Conservation (phyloP, 2,797 vertebrate species). For the Diplodus puntazzo region DNA sequence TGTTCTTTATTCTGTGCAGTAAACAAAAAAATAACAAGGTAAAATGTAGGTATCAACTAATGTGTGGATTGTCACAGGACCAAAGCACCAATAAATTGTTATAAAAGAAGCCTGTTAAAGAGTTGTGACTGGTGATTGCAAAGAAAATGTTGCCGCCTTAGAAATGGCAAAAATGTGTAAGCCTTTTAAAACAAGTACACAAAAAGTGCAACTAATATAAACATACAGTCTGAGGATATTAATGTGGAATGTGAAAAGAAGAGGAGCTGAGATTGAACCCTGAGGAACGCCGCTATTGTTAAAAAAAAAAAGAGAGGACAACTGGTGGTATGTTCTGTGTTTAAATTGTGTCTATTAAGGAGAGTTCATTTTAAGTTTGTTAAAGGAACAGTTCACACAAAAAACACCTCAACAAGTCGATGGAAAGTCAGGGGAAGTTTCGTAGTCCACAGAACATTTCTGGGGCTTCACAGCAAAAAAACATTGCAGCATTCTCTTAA, state of each 20-base stretch:
- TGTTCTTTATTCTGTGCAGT: conserved; percentile 15
- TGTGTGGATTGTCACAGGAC: conserved; percentile 39
- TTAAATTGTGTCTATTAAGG: no score
- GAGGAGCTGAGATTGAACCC: background rate
- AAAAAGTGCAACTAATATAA: background rate
- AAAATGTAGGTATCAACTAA: conserved; percentile 2
- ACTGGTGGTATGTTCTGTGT: no score
- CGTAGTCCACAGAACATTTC: no score
- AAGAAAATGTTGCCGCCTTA: background rate
- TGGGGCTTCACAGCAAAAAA: no score
- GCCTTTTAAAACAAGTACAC: background rate
- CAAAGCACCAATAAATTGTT: conserved; percentile 62
- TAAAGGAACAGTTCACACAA: no score
- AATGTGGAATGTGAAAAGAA: background rate
- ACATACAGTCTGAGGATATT: background rate
- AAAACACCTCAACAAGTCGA: no score
- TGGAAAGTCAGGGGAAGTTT: no score
- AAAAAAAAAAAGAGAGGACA: no score
- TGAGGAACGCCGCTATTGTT: background rate
- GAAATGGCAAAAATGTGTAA: background rate
- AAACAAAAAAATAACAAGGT: background rate
- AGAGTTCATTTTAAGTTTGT: no score
- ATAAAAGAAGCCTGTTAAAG: background rate
- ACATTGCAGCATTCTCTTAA: no score
- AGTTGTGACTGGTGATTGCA: background rate